These are phyloP conservation scores for Gadopsis marmoratus DNA, from an alignment of 2,797 vertebrate genomes.

Conservation along the genomic window DNA sequence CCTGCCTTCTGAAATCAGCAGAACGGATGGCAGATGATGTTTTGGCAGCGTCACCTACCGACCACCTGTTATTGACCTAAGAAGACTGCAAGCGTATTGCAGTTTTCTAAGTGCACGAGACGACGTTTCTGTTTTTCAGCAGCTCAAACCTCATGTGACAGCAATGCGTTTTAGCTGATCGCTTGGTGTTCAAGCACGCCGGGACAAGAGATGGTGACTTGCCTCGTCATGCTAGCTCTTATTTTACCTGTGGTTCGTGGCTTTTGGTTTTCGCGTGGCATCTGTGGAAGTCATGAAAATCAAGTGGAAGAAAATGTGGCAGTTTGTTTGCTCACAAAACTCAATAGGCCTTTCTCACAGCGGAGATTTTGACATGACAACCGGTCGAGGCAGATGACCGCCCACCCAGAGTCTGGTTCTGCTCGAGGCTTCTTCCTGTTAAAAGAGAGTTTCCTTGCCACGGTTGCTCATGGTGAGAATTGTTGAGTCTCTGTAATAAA, in stretches of 20 bases:
- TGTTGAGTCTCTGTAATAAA: too few relatives aligned
- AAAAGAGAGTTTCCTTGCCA: too few relatives aligned
- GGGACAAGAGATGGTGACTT: neutral
- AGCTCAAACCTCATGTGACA: conserved; percentile 34
- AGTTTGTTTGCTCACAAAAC: neutral
- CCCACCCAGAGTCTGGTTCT: too few relatives aligned
- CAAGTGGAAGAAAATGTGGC: neutral
- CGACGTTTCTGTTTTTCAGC: conserved; percentile 28
- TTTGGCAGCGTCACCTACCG: conserved; percentile 15
- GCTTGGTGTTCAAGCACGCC: conserved; percentile 36
- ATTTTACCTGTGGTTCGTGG: neutral
- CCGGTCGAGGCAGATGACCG: too few relatives aligned
- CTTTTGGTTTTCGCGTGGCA: neutral
- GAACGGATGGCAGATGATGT: conserved; percentile 21
- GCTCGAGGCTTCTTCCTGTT: too few relatives aligned
- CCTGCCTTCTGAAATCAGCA: neutral
- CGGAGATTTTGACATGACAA: neutral
- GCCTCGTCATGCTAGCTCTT: neutral
- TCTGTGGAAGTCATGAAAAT: neutral
- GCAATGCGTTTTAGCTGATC: conserved; percentile 63
- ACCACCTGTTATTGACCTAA: conserved; percentile 59
- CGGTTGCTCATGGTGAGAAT: too few relatives aligned
- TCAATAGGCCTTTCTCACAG: neutral
- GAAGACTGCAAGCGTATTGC: conserved; percentile 60
- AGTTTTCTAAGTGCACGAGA: conserved; percentile 37